These are phyloP conservation scores for Drosophila aff. DNA, from an alignment of 1,140 invertebrate genomes.

Conservation along the genomic window DNA sequence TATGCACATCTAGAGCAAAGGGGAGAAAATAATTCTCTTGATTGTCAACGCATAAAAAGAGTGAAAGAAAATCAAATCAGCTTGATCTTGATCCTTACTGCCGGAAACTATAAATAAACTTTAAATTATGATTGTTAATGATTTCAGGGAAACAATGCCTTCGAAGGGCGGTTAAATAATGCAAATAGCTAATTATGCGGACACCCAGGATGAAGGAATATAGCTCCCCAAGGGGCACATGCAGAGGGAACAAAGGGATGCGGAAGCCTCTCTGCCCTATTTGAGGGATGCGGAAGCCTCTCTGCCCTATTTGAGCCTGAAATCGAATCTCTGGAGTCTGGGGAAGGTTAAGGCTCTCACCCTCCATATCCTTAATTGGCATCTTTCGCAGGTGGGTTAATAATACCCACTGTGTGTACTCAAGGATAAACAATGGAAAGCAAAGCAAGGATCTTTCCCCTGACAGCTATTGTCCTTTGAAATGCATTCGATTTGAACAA, in stretches of 20 bases:
- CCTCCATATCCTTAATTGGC: background rate
- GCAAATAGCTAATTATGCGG: background rate
- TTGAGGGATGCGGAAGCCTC: background rate
- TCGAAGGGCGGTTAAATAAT: background rate
- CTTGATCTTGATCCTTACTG: background rate
- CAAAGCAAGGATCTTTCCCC: too few relatives aligned
- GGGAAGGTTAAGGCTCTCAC: background rate
- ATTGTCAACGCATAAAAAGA: constrained; percentile 11
- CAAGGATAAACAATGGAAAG: background rate
- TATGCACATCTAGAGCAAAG: background rate
- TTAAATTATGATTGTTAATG: background rate
- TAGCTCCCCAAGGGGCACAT: background rate
- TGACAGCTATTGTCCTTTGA: background rate
- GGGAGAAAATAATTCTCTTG: constrained; percentile 17
- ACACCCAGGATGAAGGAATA: background rate
- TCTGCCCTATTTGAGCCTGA: background rate
- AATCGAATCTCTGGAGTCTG: background rate
- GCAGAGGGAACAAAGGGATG: background rate
- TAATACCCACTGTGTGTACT: background rate
- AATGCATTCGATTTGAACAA: background rate
- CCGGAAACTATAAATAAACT: background rate
- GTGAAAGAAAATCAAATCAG: background rate
- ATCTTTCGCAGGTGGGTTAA: background rate
- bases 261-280: background rate
- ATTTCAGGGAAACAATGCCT: background rate